Base-by-base conservation (phyloP, 1,140 invertebrate genomes). In the Drosophila tani region DNA sequence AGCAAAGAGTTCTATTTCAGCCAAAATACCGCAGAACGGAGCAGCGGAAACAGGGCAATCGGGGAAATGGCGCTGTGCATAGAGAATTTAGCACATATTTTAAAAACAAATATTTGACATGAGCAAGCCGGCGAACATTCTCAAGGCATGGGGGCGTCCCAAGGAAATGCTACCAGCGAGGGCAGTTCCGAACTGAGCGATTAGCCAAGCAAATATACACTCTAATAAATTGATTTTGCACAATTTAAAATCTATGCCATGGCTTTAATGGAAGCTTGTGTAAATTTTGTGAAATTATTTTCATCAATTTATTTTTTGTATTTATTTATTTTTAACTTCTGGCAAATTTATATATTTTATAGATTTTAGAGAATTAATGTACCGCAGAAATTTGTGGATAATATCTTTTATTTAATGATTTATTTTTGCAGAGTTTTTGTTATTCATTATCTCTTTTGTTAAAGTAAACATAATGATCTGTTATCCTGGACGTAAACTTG, bases 21-120 rank as follows among this genome's bases (percentile, higher is more conserved):
- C 46, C 63, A 59, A 75, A 53, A 65, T 51, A 65, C 69, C 82
- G 57, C 74, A 79, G 66, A 68, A 77, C 17, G 11, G 57, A 64
- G 62, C 32, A 64, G 45, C 32, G 35, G 21, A 50, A 17, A 11
- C 27, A 15, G 6, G 27, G 19, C 43, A 41, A 63, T 38, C 35
- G 41, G 53, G 27, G n/a, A 47, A 53, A 51, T 29, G 32, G 63
- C 14, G 38, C 55, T 66, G 57, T 64, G 60, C 63, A 56, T 74
- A 56, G 67, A 74, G 67, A 82, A 83, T 83, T 82, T 83, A 78
- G 70, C 81, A 84, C 82, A 88, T 84, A 88, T 84, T 88, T 83
- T 68, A 43, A 74, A 71, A 85, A 76, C 81, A 76, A 88, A 90
- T 88, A 88, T 88, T 88, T 84, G 70, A 64, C 60, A 67, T 49